phyloP scores from a whole-genome alignment of 1,140 invertebrate genomes.

The Thaumatotibia leucotreta region DNA sequence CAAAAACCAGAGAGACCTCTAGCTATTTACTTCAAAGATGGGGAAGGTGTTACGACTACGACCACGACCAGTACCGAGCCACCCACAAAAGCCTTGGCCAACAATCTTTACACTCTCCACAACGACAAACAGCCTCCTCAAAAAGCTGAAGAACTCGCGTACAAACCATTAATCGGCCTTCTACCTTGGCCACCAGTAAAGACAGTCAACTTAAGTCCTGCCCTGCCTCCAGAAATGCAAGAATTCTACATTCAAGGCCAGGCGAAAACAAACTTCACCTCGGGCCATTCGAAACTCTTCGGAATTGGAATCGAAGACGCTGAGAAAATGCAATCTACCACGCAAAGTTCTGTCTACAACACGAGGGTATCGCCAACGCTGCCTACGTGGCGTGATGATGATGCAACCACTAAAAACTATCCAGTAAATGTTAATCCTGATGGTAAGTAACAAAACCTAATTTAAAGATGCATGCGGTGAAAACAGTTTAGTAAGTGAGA shows the following conservation, averaged over 20 bases:
- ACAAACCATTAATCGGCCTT: neutral
- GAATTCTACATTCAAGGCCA: conserved; percentile 36
- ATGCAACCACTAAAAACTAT: conserved; percentile 65
- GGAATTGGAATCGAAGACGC: conserved; percentile 79
- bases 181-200: neutral
- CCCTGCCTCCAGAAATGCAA: conserved; percentile 37
- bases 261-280: conserved; percentile 66
- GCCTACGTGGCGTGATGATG: conserved; percentile 70
- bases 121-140: conserved; percentile 36
- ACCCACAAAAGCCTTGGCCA: neutral
- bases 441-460: conserved; percentile 43
- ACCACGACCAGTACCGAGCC: neutral
- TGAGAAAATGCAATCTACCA: conserved; percentile 70
- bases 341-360: conserved; percentile 71
- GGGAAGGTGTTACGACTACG: conserved; percentile 33
- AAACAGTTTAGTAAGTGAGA: neutral
- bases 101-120: conserved; percentile 16
- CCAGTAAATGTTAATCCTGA: conserved; percentile 55
- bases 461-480: conserved; percentile 33
- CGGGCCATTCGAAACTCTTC: conserved; percentile 79
- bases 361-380: conserved; percentile 78
- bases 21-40: conserved; percentile 57
- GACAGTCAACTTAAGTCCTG: conserved; percentile 12
- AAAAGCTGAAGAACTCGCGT: conserved; percentile 27
- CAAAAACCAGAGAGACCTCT: conserved; percentile 67